These are phyloP conservation scores for Tromatobia lineatoria DNA, from an alignment of 2,888 invertebrate genomes.

Conservation along the genomic window DNA sequence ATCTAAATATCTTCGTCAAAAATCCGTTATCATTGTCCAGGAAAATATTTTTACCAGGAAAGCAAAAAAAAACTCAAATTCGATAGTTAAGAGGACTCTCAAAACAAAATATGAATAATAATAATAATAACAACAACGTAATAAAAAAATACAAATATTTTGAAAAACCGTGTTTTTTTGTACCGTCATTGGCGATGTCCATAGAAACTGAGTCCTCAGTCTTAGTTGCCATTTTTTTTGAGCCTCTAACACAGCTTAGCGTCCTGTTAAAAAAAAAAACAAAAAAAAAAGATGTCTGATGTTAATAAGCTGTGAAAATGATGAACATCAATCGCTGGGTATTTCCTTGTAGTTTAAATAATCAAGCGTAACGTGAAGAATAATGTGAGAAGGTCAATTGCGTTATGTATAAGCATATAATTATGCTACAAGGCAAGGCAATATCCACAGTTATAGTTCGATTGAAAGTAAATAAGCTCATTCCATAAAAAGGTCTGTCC, in stretches of 20 bases:
- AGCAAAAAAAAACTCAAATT: too few relatives aligned
- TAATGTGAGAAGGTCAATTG: neutral
- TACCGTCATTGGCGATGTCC: slow-evolving; percentile 83
- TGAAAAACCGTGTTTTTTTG: neutral
- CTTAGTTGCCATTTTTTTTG: slow-evolving; percentile 81
- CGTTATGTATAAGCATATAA: neutral
- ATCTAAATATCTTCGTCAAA: too few relatives aligned
- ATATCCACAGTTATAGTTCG: slow-evolving; percentile 3
- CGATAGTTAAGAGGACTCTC: too few relatives aligned
- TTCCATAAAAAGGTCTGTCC: neutral
- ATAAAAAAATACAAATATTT: neutral
- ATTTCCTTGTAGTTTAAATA: neutral
- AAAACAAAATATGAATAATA: too few relatives aligned
- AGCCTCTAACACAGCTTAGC: slow-evolving; percentile 40
- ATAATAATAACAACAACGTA: too few relatives aligned
- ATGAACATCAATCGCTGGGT: slow-evolving; percentile 5
- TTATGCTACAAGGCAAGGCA: neutral
- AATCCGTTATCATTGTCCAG: too few relatives aligned
- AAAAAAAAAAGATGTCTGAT: slow-evolving; percentile 10
- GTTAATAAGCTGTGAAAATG: slow-evolving; percentile 6
- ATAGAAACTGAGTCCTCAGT: slow-evolving; percentile 81
- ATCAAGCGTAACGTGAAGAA: neutral
- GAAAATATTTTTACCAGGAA: too few relatives aligned
- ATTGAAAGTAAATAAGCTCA: neutral
- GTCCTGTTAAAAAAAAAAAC: slow-evolving; percentile 47